A percentile compares a stretch with the other conserved stretches of the same genome.
Conservation (phyloP, 2,888 invertebrate species). For the Scotopteryx bipunctaria region DNA sequence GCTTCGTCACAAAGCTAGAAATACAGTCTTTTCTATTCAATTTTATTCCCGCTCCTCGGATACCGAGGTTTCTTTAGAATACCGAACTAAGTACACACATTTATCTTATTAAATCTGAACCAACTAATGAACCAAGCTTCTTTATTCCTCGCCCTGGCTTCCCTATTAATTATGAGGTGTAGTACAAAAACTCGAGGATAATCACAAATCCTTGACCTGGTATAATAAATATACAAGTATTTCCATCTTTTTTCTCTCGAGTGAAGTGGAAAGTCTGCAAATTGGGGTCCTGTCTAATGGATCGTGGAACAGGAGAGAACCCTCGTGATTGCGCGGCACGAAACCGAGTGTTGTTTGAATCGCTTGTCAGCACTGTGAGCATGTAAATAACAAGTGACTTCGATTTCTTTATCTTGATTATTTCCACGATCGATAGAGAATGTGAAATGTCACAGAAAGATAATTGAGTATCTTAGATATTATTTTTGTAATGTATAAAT, state of each 20-base stretch:
- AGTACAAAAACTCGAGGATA: constrained; percentile 43
- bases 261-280: constrained; percentile 51
- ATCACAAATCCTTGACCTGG: constrained; percentile 48
- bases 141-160: constrained; percentile 11
- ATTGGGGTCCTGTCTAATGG: constrained; percentile 65
- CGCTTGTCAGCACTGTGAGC: constrained; percentile 52
- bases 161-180: constrained; percentile 44
- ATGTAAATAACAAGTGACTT: constrained; percentile 43
- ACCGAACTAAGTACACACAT: constrained; percentile 12
- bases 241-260: constrained; percentile 45
- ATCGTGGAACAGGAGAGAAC: constrained; percentile 52
- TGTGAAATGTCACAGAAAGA: background rate
- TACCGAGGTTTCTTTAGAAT: constrained; percentile 1
- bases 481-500: too few species aligned
- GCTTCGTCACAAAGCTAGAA: background rate
- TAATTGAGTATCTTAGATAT: too few species aligned
- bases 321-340: constrained; percentile 45
- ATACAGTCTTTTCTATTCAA: background rate
- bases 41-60: background rate
- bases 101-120: constrained; percentile 31
- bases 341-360: constrained; percentile 51
- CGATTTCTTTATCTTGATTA: constrained; percentile 24
- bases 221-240: constrained; percentile 49
- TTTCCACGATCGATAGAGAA: constrained; percentile 2
- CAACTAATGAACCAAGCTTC: constrained; percentile 27